Evolutionary conservation across 2,888 invertebrate species (phyloP), one percentile per base, ranked within the genome.

Genomic region (Chirona hameri): DNA sequence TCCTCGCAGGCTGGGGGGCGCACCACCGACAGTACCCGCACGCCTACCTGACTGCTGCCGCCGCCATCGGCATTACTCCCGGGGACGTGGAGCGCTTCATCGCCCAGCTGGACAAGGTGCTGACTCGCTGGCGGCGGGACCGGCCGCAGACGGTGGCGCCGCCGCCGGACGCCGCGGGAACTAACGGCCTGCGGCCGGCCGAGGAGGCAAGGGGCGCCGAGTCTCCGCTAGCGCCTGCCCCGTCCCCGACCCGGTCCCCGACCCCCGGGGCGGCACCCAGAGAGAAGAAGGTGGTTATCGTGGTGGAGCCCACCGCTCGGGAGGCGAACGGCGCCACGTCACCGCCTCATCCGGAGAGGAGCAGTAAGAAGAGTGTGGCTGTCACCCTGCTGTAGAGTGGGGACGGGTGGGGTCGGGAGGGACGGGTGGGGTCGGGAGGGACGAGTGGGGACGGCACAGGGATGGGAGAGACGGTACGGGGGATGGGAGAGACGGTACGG

Each of bases 11-110:
- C 83, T 94, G 93, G 91, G 93, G 94, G 81, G 90, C 92, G 18
- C 94, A 94, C 87, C 89, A 90, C 85, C 89, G 90, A 85, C 88
- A 89, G 85, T 91, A 91, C 85, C 90, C 90, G 21, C 88, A 89
- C 84, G 90, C 93, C 3, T 94, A 94, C 87, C 88, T 94, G 85
- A 94, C 94, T 7, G 93, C 92, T 81, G 94, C 94, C 27, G 93
- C 93, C 5, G 90, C 92, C 12, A 88, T 95, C 65, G 94, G 94
- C 7, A 90, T 93, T 87, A 90, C 90, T 80, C 89, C 89, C 85
- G 86, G 88, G 5, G 94, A 94, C 86, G 91, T 94, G n/a, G 92
- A 93, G 86, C 87, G 89, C 39, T 94, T 94, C 87, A 89, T 93
- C 81, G 90, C 90, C 85, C 90, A 92, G 86, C 88, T 94, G 81